A percentile compares a stretch with the other conserved stretches of the same genome.
Conservation (phyloP, 2,113 vertebrate species). For the Rana temporaria region DNA sequence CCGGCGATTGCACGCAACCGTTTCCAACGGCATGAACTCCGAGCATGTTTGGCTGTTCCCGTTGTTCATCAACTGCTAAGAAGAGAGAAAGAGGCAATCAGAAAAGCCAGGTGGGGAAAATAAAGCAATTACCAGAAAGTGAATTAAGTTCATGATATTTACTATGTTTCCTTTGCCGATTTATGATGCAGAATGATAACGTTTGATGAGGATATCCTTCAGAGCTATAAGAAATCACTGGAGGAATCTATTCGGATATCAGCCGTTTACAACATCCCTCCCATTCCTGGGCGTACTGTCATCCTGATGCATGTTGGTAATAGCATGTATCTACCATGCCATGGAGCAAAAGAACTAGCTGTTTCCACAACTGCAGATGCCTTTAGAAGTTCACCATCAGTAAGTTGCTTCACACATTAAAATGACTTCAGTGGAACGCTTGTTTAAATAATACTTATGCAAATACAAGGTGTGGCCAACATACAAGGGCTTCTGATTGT, state of each 20-base stretch:
- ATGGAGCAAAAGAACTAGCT: conserved; percentile 65
- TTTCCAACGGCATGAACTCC: conserved; percentile 58
- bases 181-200: conserved; percentile 62
- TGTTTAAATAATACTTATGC: too few relatives aligned
- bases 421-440: too few relatives aligned
- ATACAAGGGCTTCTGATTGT: too few relatives aligned
- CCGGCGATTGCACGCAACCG: fast-evolving
- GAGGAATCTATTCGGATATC: conserved; percentile 81
- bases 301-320: conserved; percentile 61
- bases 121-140: background rate
- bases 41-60: conserved; percentile 69
- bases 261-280: conserved; percentile 80
- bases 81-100: conserved; percentile 64
- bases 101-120: conserved; percentile 70
- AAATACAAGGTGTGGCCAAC: too few relatives aligned
- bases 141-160: background rate
- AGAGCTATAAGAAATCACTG: conserved; percentile 77
- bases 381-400: background rate
- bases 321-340: fast-evolving
- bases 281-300: conserved; percentile 79
- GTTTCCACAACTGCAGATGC: background rate
- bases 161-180: background rate
- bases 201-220: conserved; percentile 67
- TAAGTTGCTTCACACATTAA: background rate
- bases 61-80: conserved; percentile 71